Base-by-base conservation (phyloP, 2,113 vertebrate genomes). In the Petroica traversi region DNA sequence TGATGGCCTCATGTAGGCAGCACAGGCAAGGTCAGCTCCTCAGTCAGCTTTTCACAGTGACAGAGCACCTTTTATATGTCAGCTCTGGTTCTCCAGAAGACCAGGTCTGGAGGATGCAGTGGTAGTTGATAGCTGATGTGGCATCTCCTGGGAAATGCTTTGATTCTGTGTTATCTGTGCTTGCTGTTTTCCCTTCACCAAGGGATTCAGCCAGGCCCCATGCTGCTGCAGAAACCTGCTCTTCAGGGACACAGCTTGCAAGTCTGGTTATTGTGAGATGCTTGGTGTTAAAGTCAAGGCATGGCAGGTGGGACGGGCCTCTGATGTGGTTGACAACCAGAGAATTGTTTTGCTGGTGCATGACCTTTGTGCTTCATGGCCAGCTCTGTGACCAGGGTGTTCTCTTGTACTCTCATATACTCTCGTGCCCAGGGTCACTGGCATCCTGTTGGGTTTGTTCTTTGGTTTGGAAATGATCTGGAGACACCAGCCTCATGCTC, bases 341-440 rank as follows among this genome's bases (percentile, higher is more conserved):
- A 55, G 61, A 66, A 24, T 63, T 51, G 17, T 38, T 72, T 58
- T 40, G n/a, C 40, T 62, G 31, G 9, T 52, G 9, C 17, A 2
- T 25, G 33, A 74, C 45, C 33, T 62, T 79, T 73, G 71, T 84
- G 28, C 55, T 88, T 91, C 28, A 14, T 11, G 12, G 38, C 36
- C 1, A 4, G 45, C 59, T 84, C 0, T 0, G 17, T 62, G 33
- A 57, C 51, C 9, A 7, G 24, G 8, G 8, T 73, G 41, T 88
- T 77, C 38, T 61, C 20, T 62, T 69, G 38, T 68, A 51, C 33
- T 46, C 38, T 78, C 14, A 46, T 19, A 20, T 33, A 18, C 6
- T 80, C 12, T 45, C 0, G 1, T 55, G 67, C 36, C 26, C 18
- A 29, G 23, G 24, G 23, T 29, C 9, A 14, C 62, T 62, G 45